phyloP scores from a whole-genome alignment of 2,113 vertebrate species.

The Limnothrissa miodon region DNA sequence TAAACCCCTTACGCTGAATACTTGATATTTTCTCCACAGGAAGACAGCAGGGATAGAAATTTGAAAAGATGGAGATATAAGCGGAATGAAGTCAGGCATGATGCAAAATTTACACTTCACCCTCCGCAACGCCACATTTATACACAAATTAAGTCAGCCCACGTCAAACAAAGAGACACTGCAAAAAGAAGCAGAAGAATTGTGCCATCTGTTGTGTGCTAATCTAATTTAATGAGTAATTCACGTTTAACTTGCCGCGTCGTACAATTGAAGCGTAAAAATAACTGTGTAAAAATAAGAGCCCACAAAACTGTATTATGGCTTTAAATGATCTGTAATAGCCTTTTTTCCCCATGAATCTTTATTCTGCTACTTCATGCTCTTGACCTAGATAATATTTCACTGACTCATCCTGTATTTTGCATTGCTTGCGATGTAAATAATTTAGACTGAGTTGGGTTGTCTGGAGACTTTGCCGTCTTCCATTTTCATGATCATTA shows the following conservation, averaged over 20 bases:
- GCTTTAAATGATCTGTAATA: not conserved
- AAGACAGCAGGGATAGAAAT: not conserved
- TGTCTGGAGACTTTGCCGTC: conserved; percentile 29
- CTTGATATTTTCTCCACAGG: too few relatives aligned
- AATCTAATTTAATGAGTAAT: conserved; percentile 26
- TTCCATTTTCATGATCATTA: conserved; percentile 30
- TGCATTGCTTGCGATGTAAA: conserved; percentile 31
- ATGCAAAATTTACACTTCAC: conserved; percentile 19
- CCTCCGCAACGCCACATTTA: not conserved
- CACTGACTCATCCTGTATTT: conserved; percentile 31
- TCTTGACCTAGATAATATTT: conserved; percentile 20
- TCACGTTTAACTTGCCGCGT: conserved; percentile 14
- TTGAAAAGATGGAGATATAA: not conserved
- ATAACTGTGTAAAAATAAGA: conserved; percentile 13
- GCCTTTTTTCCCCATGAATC: conserved; percentile 12
- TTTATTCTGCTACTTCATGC: not conserved
- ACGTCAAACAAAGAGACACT: not conserved
- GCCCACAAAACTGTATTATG: conserved; percentile 8
- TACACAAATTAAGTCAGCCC: conserved; percentile 1
- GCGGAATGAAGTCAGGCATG: conserved; percentile 18
- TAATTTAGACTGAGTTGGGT: not conserved
- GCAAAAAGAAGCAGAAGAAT: conserved; percentile 10
- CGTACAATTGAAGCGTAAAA: conserved; percentile 29
- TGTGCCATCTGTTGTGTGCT: conserved; percentile 14
- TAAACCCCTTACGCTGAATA: not conserved